Evolutionary conservation across 2,888 invertebrate species (phyloP).

Genomic region (Orgyia antiqua): DNA sequence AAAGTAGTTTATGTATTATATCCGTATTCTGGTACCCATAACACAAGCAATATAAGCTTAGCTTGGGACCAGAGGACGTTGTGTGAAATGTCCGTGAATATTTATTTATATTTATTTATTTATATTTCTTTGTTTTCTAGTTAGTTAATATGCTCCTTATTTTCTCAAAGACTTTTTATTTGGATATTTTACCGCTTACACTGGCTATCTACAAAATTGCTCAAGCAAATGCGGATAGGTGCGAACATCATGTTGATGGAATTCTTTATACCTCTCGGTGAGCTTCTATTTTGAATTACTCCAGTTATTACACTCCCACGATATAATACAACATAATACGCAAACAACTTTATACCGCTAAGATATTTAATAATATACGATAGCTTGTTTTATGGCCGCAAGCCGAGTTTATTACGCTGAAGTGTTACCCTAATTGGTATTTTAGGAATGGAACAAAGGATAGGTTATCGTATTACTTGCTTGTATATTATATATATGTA

Average conservation of each 20-base stretch:
- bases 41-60: too few species aligned
- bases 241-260: conserved; percentile 60
- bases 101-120: too few species aligned
- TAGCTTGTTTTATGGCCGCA: conserved; percentile 16
- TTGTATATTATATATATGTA: too few species aligned
- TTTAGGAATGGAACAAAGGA: conserved; percentile 11
- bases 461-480: too few species aligned
- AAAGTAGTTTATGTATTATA: too few species aligned
- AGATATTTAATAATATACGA: conserved; percentile 23
- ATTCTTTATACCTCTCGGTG: conserved; percentile 52
- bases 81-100: too few species aligned
- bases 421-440: conserved; percentile 17
- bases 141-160: too few species aligned
- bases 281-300: conserved; percentile 43
- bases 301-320: conserved; percentile 23
- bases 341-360: conserved; percentile 6
- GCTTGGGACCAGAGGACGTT: too few species aligned
- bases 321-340: conserved; percentile 16
- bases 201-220: conserved; percentile 20
- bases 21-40: too few species aligned
- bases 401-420: conserved; percentile 16
- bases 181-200: conserved; percentile 25
- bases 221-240: conserved; percentile 47
- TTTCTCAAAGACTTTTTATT: too few species aligned
- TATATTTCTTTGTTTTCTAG: too few species aligned